Conservation (phyloP, 2,113 vertebrate species). For the Opisthocomus hoazin region DNA sequence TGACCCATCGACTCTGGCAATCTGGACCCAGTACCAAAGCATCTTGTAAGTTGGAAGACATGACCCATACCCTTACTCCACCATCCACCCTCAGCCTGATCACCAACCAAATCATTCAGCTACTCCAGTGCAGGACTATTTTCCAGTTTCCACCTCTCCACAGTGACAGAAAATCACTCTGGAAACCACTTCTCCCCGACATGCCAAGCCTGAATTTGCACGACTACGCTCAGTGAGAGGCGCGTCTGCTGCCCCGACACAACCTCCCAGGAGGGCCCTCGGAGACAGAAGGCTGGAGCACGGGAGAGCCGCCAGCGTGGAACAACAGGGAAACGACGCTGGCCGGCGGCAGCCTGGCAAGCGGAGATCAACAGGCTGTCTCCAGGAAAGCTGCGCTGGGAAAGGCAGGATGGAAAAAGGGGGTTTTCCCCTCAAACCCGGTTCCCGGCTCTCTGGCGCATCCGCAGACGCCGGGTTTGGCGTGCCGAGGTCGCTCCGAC, state of each 20-base stretch:
- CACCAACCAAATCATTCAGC: neutral
- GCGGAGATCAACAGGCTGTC: neutral
- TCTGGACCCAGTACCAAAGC: accelerated
- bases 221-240: accelerated
- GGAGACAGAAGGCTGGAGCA: neutral
- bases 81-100: neutral
- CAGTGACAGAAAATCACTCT: neutral
- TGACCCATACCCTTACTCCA: no score
- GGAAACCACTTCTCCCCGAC: neutral
- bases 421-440: neutral
- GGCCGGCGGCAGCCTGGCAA: neutral
- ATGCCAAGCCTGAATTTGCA: neutral
- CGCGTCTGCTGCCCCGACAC: neutral
- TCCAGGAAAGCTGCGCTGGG: neutral
- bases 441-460: neutral
- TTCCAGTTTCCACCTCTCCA: neutral
- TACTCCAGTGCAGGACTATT: neutral
- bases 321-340: neutral
- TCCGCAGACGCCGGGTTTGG: no score
- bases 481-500: accelerated
- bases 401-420: neutral
- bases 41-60: neutral
- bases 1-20: accelerated
- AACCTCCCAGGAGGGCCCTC: neutral
- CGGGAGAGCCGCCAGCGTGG: neutral